Base-by-base conservation (phyloP, 1,140 invertebrate genomes). In the Aphis gossypii region DNA sequence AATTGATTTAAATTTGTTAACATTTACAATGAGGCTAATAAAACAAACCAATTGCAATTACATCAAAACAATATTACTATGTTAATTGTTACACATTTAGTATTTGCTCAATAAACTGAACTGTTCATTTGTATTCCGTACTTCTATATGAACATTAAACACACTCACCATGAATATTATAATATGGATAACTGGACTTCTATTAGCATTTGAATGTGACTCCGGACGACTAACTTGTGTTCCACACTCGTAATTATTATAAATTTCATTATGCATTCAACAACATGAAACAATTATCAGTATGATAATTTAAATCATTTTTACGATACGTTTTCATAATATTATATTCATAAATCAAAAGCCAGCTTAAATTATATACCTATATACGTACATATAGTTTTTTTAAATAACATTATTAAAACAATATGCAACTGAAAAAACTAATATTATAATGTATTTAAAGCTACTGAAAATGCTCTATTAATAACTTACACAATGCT, bases 191-290 rank as follows among this genome's bases (percentile, higher is more conserved):
- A 92, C 60, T 83, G 76, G n/a, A 83, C 44, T 48, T 48, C 44
- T 23, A 92, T 92, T 92, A 92, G 91, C 91, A 92, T 92, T 92
- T 92, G 91, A 92, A 92, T 92, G 30, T 11, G n/a, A 51, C 68
- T 83, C 46, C 76, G 76, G 76, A 92, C 76, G 91, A 92, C 76
- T 92, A 92, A 83, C 91, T 92, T 92, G 91, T 92, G 91, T 92
- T 92, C 46, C 91, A 35, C n/a, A 84, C 68, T 92, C 91, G 91
- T 92, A 92, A 92, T 92, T 92, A 92, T 82, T 92, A 92, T 48
- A 76, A 35, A 51, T 92, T 92, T 92, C 46, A 83, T 92, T 83
- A 92, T 92, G 46, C 76, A 48, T 92, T 51, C 68, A 82, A 92
- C 20, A 44, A 38, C 51, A 89, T 89, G 21, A 89, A 89, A 89